Evolutionary conservation across 2,888 invertebrate species (phyloP), one percentile per base, ranked within the genome.

Genomic region (Cistogaster globosa): DNA sequence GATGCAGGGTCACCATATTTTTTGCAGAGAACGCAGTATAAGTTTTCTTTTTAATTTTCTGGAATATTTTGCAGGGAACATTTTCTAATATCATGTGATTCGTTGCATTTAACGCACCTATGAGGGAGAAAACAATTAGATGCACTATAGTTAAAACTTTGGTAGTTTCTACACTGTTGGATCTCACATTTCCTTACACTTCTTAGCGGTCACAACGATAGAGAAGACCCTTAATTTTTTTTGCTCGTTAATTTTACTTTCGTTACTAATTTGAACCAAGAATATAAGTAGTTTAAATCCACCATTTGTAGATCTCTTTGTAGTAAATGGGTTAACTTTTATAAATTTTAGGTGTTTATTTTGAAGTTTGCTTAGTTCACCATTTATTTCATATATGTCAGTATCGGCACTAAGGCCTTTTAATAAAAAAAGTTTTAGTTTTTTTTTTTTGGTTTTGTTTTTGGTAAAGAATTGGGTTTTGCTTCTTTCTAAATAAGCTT

Each of bases 401-500:
- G 12, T 38, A 12, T 18, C 11, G 18, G 18, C 60, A 38, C 60
- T 60, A 11, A 60, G 32, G 8, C 60, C 36, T 60, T 38, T 60
- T 3, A 60, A 12, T 2, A 60, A 11, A 38, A 3, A 38, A 11
- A 38, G 36, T 12, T 38, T 38, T 1, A 38, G 36, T 38, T 60
- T 60, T n/a, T 11, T 12, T 3, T 0, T 11, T 60, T 60, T 38
- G 2, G 60, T 36, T 7, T 16, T 48, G n/a, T n/a, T n/a, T n/a
- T n/a, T n/a, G n/a, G 48, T 48, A n/a, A 48, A 16, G n/a, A 48
- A 48, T 58, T n/a, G n/a, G n/a, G n/a, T n/a, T n/a, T n/a, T n/a
- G n/a, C n/a, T n/a, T n/a, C n/a, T n/a, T n/a, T n/a, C 36, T n/a
- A 58, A 36, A 16, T 63, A 63, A 26, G 63, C 16, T 63, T 63